Evolutionary conservation across 1,140 invertebrate species (phyloP).

Genomic region (Cepaea nemoralis): DNA sequence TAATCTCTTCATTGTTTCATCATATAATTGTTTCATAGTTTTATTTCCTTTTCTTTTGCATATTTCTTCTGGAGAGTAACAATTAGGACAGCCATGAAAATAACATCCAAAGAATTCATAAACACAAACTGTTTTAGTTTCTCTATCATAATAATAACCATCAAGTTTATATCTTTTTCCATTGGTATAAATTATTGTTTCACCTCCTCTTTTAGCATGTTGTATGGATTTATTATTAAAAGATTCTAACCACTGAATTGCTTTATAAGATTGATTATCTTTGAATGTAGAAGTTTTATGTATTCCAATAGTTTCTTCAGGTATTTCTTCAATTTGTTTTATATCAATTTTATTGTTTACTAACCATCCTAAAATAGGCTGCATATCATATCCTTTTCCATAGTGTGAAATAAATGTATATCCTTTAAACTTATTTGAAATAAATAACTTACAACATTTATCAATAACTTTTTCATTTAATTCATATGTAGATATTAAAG

Average conservation of each 20-base stretch:
- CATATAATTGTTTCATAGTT: background rate
- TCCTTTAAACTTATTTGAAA: background rate
- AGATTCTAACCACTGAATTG: too few relatives aligned
- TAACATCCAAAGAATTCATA: too few relatives aligned
- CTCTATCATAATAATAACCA: too few relatives aligned
- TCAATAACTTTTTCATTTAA: background rate
- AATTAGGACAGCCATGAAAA: too few relatives aligned
- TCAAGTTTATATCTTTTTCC: too few relatives aligned
- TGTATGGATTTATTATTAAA: too few relatives aligned
- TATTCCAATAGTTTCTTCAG: conserved; percentile 2
- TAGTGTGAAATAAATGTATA: background rate
- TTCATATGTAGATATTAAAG: background rate
- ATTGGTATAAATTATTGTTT: too few relatives aligned
- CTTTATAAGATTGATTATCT: too few relatives aligned
- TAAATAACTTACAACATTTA: background rate
- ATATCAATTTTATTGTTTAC: too few relatives aligned
- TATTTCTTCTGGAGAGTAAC: background rate
- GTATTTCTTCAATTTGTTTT: background rate
- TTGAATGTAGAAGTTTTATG: background rate
- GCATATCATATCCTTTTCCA: background rate
- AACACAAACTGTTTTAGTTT: too few relatives aligned
- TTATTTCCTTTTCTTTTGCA: background rate
- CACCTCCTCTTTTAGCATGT: too few relatives aligned
- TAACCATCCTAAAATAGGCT: background rate
- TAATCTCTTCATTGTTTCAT: conserved; percentile 2